phyloP scores from a whole-genome alignment of 2,797 vertebrate genomes.

The Pipistrellus kuhlii region DNA sequence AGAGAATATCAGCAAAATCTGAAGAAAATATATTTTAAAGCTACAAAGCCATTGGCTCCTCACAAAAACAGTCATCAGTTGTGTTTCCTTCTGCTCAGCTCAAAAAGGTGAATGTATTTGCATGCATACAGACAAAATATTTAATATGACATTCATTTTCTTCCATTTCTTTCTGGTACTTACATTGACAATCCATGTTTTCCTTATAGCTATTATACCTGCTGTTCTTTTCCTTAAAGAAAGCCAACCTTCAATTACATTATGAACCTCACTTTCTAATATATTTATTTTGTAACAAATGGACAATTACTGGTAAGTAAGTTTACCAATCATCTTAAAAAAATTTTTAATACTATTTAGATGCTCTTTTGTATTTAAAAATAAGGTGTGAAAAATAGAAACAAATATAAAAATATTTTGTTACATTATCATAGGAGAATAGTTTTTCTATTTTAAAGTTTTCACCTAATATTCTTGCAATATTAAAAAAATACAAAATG shows the following conservation, averaged over 20 bases:
- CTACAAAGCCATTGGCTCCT: background rate
- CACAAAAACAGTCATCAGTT: background rate
- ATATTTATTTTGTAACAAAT: background rate
- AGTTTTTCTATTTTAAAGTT: background rate
- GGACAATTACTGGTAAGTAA: background rate
- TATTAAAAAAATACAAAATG: background rate
- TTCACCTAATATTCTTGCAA: background rate
- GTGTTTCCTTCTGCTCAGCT: background rate
- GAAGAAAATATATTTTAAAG: constrained; percentile 18
- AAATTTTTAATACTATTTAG: background rate
- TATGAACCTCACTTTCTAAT: background rate
- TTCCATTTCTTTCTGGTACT: background rate
- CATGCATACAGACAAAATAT: background rate
- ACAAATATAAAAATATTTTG: constrained; percentile 30
- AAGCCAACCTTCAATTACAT: background rate
- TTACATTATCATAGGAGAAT: background rate
- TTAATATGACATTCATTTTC: background rate
- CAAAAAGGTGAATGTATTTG: background rate
- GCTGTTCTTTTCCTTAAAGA: background rate
- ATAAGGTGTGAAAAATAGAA: constrained; percentile 18
- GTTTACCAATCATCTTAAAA: background rate
- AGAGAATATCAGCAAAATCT: background rate
- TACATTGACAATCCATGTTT: background rate
- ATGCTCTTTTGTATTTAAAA: background rate
- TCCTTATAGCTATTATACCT: background rate